Base-by-base conservation (phyloP, 2,113 vertebrate genomes). In the Aspidoscelis tigris region DNA sequence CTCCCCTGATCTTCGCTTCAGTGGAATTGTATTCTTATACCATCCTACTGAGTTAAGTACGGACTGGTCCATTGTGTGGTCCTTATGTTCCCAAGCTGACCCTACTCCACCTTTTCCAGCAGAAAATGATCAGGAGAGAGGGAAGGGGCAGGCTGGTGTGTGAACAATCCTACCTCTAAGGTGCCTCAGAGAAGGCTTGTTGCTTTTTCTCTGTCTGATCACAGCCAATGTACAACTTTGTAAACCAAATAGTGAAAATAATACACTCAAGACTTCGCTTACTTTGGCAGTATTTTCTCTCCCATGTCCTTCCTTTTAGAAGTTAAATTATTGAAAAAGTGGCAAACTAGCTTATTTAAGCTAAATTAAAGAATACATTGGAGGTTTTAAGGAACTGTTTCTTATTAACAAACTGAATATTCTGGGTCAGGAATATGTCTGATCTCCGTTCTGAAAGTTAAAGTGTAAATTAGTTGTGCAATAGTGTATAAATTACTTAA, bases 271-370 rank as follows among this genome's bases (percentile, higher is more conserved):
- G 74, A 75, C 80, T 65, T 10, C 84, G 65, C 6, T 64, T 58
- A 33, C 33, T 87, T n/a, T 16, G 85, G 53, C 73, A 66, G 44
- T 50, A 78, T 50, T 0, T 26, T 78, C 9, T 68, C 43, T 41
- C 75, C 81, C n/a, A 80, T 14, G 81, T n/a, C 55, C 78, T 68
- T 83, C 78, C 75, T 86, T 85, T 50, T 20, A 68, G 47, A 83
- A 86, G 55, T 12, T 39, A 24, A 4, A 24, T 4, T 9, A 68
- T 44, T 87, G 64, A 26, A 87, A 76, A 82, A 58, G 20, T 87
- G 44, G 44, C 76, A 85, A 43, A 53, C 22, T 84, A 81, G 82
- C 73, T 86, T 3, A 14, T 0, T 75, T 10, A 47, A 78, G 18
- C 14, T 68, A 39, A 88, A 88, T 55, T 58, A 78, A 85, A 91